These are phyloP conservation scores for Cisticola juncidis DNA, from an alignment of 2,113 vertebrate species.

Conservation along the genomic window DNA sequence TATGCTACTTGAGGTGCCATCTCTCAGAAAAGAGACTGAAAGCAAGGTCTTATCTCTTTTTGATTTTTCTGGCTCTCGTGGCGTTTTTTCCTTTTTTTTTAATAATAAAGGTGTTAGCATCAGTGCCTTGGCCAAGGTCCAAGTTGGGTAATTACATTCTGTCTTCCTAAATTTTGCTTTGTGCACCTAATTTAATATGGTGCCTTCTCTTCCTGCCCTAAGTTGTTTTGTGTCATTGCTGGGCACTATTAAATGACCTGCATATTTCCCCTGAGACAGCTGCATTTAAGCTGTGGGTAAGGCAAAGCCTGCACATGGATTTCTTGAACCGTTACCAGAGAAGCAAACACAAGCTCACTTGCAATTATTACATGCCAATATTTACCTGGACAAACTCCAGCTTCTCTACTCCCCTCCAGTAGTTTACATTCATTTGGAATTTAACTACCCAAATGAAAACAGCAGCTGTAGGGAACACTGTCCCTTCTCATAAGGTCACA, in stretches of 20 bases:
- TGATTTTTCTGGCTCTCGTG: not conserved
- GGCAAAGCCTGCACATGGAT: not conserved
- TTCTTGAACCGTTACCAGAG: not conserved
- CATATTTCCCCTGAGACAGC: not conserved
- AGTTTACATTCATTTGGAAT: conserved; percentile 10
- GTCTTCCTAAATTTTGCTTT: conserved; percentile 21
- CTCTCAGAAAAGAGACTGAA: not conserved
- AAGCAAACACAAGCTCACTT: not conserved
- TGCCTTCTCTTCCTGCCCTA: not conserved
- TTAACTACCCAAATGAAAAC: conserved; percentile 1
- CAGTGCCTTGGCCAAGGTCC: not conserved
- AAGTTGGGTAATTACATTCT: conserved; percentile 21
- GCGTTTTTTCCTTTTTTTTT: not conserved
- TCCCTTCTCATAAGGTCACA: not conserved
- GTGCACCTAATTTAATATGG: conserved; percentile 39
- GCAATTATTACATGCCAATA: not conserved
- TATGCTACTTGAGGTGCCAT: not conserved
- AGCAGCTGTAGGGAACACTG: not conserved
- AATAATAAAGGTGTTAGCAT: conserved; percentile 5
- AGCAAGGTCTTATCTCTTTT: not conserved
- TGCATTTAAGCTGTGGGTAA: not conserved
- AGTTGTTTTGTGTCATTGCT: conserved; percentile 31
- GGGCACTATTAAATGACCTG: conserved; percentile 22
- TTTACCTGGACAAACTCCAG: conserved; percentile 32
- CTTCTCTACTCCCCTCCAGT: not conserved